These are phyloP conservation scores for Noctua fimbriata DNA, from an alignment of 2,888 invertebrate genomes.

Conservation along the genomic window DNA sequence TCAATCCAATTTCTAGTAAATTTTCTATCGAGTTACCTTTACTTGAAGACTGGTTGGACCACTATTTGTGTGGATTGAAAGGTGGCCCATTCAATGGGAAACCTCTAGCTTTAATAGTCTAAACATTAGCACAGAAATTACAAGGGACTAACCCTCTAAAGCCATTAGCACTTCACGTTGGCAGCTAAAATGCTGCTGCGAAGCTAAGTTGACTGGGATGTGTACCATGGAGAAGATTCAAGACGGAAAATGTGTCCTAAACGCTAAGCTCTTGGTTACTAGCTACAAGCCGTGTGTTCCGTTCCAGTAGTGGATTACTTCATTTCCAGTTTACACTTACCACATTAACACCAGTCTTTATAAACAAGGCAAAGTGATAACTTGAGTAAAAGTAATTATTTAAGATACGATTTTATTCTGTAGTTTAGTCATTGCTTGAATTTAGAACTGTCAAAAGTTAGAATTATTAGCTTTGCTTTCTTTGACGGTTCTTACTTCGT, in stretches of 20 bases:
- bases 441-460: neutral
- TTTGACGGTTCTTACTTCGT: no score
- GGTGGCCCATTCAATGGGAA: conserved; percentile 71
- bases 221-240: neutral
- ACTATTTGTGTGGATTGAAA: conserved; percentile 71
- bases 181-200: conserved; percentile 68
- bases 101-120: conserved; percentile 77
- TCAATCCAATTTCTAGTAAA: conserved; percentile 40
- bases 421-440: neutral
- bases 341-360: neutral
- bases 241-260: neutral
- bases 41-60: conserved; percentile 43
- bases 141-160: conserved; percentile 77
- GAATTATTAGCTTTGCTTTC: neutral
- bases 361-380: neutral
- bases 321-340: neutral
- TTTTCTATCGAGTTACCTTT: conserved; percentile 45
- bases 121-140: conserved; percentile 82
- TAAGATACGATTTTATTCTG: neutral
- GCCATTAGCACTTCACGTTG: conserved; percentile 75
- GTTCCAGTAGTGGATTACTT: neutral
- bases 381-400: neutral
- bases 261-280: neutral
- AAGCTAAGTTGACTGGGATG: neutral
- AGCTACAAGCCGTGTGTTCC: neutral